Conservation (phyloP, 2,113 vertebrate genomes). For the Malurus cyaneus region DNA sequence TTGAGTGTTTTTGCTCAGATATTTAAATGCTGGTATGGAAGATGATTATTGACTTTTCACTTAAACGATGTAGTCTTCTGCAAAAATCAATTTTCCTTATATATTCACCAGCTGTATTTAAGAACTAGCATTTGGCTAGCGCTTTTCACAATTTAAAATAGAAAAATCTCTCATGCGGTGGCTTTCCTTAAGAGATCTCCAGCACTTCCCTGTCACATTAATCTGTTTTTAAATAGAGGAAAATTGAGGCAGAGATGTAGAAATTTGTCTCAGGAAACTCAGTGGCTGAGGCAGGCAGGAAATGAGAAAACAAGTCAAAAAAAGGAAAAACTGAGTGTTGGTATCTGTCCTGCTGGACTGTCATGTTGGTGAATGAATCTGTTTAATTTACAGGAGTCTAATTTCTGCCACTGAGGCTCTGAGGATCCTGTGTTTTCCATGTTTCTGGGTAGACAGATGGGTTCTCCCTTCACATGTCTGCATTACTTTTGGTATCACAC, state of each 20-base stretch:
- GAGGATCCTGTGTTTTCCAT: background rate
- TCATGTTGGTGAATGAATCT: background rate
- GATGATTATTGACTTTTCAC: conserved; percentile 24
- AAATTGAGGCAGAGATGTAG: background rate
- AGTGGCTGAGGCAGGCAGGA: background rate
- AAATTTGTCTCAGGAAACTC: background rate
- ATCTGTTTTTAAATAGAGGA: background rate
- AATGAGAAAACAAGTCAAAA: background rate
- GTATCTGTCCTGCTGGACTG: background rate
- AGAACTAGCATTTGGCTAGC: conserved; percentile 48
- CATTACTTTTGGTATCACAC: background rate
- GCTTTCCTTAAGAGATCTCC: conserved; percentile 10
- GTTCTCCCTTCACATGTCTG: background rate
- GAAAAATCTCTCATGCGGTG: background rate
- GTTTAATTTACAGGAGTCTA: background rate
- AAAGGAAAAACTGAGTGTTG: background rate
- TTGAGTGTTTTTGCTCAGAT: background rate
- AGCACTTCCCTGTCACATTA: background rate
- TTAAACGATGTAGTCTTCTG: conserved; percentile 1
- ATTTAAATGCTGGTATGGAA: background rate
- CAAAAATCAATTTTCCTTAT: conserved; percentile 26
- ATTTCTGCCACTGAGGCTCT: background rate
- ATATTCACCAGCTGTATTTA: conserved; percentile 36
- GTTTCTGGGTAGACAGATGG: background rate
- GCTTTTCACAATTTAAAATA: conserved; percentile 36